Evolutionary conservation across 2,113 vertebrate species (phyloP), one percentile per base, ranked within the genome.

Genomic region (Grantiella picta): DNA sequence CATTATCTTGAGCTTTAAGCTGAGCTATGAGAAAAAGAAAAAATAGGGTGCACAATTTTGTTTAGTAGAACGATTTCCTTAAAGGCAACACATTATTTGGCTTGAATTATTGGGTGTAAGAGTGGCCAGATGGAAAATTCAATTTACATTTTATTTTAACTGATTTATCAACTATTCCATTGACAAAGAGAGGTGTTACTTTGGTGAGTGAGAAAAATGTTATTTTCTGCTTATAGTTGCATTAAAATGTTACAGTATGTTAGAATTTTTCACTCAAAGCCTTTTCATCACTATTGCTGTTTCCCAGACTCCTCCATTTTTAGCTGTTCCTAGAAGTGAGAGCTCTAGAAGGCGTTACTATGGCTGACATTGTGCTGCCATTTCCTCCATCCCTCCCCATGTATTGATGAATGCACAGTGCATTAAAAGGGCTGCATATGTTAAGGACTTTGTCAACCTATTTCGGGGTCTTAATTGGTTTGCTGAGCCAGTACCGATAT

Each of bases 131-230:
- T 98, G 96, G 96, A 94, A 96, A 97, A 86, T 89, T 95, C 72
- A 94, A 96, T 97, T 97, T 97, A 94, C 94, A 97, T 97, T 97
- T 97, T 94, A 96, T 97, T 97, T 97, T 96, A 94, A 97, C 94
- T 95, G 96, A 93, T 97, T 94, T 97, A 96, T 97, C 97, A 98
- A 60, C 87, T 96, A 85, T 92, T 97, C 81, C 91, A 97, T 95
- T 98, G 96, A 97, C 94, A 96, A 98, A 97, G 88, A 97, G 94
- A 97, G 59, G 89, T 97, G 97, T 96, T 96, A 97, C 86, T 97
- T 96, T 93, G 87, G 45, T 60, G 83, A 97, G 95, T 92, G 95
- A 98, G 93, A 97, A 97, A 93, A 97, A 97, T 83, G 94, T 95
- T 97, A 96, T 97, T 97, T 97, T 98, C 89, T 98, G 78, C 94